Base-by-base conservation (phyloP, 2,797 vertebrate genomes). In the Percopsis omiscomaycus region DNA sequence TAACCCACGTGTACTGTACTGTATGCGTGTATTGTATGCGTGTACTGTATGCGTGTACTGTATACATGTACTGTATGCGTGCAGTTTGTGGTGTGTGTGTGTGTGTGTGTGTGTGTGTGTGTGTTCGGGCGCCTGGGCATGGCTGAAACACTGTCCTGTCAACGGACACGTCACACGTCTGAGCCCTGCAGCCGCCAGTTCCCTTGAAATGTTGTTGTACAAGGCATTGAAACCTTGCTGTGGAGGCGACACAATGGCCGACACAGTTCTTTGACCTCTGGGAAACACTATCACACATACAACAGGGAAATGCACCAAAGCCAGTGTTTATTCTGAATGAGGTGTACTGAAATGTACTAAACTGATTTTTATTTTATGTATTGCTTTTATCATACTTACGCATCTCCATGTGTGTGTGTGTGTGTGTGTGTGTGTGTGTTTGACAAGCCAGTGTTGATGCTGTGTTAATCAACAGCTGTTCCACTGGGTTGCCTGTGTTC, bases 401-500 rank as follows among this genome's bases (percentile, higher is more conserved):
- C 32, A 37, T 37, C 32, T 37, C 30, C 30, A 37, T 37, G 6
- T 37, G 32, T 37, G 32, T 37, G 6, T 37, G 5, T 5, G 4
- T 37, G 32, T 6, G 4, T 37, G 4, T 37, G 2, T 37, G 3
- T 32, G 3, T 32, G 30, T 32, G 30, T 32, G 30, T 32, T 59
- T 54, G 57, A 30, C 59, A 54, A 10, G 46, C 29, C n/a, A 61
- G 16, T 56, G 32, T 42, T 65, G 46, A 32, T 62, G 68, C 61
- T 73, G 59, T 74, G 60, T 64, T 84, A 78, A 79, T 73, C 64
- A 74, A 59, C 78, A 84, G 77, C 68, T 79, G 82, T 66, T 86
- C 50, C 59, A 68, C 57, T 56, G 59, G 78, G 75, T 84, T 82
- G 76, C 73, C 62, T 70, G 44, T 55, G 75, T 74, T 81, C 61